phyloP scores from a whole-genome alignment of 37 sponge, comb jelly and placozoan genomes.

The Chondrosia reniformis region DNA sequence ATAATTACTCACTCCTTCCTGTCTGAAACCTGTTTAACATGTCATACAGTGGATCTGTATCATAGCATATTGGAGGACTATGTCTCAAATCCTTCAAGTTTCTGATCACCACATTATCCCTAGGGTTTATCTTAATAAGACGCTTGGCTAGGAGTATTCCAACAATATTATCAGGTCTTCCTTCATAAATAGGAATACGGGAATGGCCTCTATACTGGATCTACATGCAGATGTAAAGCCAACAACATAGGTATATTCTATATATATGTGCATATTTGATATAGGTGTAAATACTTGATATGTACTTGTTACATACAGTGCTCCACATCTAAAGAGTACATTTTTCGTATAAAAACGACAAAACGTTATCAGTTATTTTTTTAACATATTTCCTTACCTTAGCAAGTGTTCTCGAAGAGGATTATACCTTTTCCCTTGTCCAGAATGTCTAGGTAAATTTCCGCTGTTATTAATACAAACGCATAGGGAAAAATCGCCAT shows the following conservation, averaged over 20 bases:
- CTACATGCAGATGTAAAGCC: slow-evolving; percentile 24
- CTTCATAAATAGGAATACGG: slow-evolving; percentile 66
- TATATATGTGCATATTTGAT: neutral
- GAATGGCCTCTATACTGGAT: slow-evolving; percentile 58
- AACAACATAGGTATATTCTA: neutral
- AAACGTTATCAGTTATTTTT: no score
- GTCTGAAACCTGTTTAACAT: slow-evolving; percentile 76
- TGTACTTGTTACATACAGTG: no score
- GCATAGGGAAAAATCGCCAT: no score
- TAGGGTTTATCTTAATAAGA: slow-evolving; percentile 65
- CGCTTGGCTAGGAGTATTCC: slow-evolving; percentile 72
- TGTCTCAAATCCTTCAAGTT: slow-evolving; percentile 2
- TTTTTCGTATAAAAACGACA: no score
- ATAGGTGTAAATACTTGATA: neutral
- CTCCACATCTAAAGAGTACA: no score
- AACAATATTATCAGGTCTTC: slow-evolving; percentile 29
- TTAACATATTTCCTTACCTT: no score
- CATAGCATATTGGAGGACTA: slow-evolving; percentile 56
- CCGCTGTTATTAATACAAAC: no score
- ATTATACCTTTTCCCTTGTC: no score
- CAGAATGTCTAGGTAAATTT: no score
- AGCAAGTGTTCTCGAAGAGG: no score
- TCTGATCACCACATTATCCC: slow-evolving; percentile 37
- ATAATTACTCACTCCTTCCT: slow-evolving; percentile 58
- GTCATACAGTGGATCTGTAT: slow-evolving; percentile 62